A percentile compares a stretch with the other conserved stretches of the same genome.
Evolutionary conservation across 2,888 invertebrate genomes (phyloP).

Genomic region (Meganola albula): DNA sequence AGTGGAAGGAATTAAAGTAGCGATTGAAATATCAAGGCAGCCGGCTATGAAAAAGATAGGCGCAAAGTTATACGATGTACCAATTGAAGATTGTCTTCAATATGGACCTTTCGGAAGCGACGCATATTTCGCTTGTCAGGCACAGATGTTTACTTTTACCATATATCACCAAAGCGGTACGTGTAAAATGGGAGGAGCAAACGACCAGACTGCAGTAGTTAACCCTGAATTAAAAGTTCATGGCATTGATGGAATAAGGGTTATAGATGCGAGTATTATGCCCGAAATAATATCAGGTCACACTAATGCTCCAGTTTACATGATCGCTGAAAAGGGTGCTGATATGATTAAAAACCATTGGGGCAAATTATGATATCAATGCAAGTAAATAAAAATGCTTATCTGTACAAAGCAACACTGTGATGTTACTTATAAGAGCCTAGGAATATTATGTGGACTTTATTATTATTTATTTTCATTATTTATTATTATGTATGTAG

Average conservation of each 20-base stretch:
- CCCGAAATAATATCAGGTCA: constrained; percentile 86
- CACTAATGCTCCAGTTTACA: constrained; percentile 86
- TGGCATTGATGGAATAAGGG: constrained; percentile 82
- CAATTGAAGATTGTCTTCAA: constrained; percentile 78
- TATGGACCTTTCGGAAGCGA: constrained; percentile 79
- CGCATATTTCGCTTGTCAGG: constrained; percentile 82
- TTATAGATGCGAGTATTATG: constrained; percentile 89
- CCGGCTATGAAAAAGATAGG: constrained; percentile 77
- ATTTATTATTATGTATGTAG: too few species aligned
- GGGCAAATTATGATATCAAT: constrained; percentile 35
- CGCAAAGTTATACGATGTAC: constrained; percentile 77
- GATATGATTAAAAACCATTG: constrained; percentile 82
- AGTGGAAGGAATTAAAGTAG: constrained; percentile 79
- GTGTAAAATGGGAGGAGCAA: constrained; percentile 80
- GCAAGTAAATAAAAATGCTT: not conserved
- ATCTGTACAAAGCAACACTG: constrained; percentile 15
- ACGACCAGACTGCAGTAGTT: constrained; percentile 80
- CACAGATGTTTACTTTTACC: constrained; percentile 81
- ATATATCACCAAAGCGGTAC: constrained; percentile 84
- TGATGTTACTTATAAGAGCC: too few species aligned
- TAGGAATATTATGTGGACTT: too few species aligned
- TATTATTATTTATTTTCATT: too few species aligned
- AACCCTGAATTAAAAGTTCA: constrained; percentile 80
- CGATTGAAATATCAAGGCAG: constrained; percentile 77
- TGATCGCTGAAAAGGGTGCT: constrained; percentile 89